Evolutionary conservation across 2,797 vertebrate genomes (phyloP).

Genomic region (Sebastes trivittatus): DNA sequence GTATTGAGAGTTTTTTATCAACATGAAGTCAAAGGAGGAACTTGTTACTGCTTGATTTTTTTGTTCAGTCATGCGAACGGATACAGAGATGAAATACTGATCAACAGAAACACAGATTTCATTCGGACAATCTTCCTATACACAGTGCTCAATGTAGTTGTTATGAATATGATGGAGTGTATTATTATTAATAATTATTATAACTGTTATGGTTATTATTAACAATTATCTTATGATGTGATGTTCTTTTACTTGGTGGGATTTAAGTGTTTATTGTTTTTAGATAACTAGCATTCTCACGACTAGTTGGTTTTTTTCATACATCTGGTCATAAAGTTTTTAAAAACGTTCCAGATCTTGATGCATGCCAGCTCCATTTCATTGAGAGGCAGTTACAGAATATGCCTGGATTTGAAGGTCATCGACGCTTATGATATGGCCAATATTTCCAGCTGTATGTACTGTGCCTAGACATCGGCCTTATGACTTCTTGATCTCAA

Average conservation of each 20-base stretch:
- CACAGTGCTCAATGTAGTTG: slow-evolving; percentile 87
- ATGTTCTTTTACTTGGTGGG: slow-evolving; percentile 87
- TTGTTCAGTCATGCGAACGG: slow-evolving; percentile 63
- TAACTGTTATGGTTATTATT: slow-evolving; percentile 88
- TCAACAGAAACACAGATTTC: slow-evolving; percentile 74
- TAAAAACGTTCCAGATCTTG: slow-evolving; percentile 77
- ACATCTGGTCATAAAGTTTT: slow-evolving; percentile 80
- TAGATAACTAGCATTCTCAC: slow-evolving; percentile 82
- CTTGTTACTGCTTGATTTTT: slow-evolving; percentile 43
- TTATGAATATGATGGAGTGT: slow-evolving; percentile 86
- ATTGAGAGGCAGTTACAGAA: slow-evolving; percentile 78
- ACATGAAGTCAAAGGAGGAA: slow-evolving; percentile 39
- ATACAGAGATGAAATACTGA: slow-evolving; percentile 66
- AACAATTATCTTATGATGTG: slow-evolving; percentile 86
- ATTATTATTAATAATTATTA: slow-evolving; percentile 87
- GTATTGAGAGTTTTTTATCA: slow-evolving; percentile 34
- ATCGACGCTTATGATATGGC: slow-evolving; percentile 48
- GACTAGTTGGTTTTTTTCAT: slow-evolving; percentile 76
- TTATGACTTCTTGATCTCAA: slow-evolving; percentile 76
- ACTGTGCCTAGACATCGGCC: slow-evolving; percentile 77
- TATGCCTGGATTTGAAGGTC: slow-evolving; percentile 71
- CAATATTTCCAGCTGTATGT: slow-evolving; percentile 69
- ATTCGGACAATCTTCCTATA: slow-evolving; percentile 87
- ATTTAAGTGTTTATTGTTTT: slow-evolving; percentile 88
- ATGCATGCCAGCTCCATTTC: slow-evolving; percentile 82